Conservation (phyloP, 2,797 vertebrate genomes). For the Ceyx erithaca region DNA sequence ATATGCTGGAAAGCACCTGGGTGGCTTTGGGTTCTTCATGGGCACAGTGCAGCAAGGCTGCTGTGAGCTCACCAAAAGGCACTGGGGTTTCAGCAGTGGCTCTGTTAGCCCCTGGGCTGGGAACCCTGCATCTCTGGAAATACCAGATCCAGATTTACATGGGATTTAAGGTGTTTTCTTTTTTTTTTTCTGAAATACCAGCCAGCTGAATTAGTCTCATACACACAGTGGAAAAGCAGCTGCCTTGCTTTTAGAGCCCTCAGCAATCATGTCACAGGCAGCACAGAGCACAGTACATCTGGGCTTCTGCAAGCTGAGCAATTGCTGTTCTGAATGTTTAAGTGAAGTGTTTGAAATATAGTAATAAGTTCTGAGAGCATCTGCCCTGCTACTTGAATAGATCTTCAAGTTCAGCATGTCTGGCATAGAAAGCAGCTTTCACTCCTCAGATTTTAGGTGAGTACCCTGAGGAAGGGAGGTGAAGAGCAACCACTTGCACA, state of each 20-base stretch:
- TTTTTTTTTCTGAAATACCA: neutral
- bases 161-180: neutral
- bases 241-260: neutral
- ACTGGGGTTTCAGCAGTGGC: neutral
- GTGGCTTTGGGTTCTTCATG: neutral
- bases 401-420: neutral
- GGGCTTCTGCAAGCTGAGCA: neutral
- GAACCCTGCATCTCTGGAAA: neutral
- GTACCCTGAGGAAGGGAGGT: neutral
- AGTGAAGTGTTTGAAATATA: neutral
- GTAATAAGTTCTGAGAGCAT: neutral
- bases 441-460: neutral
- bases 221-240: neutral
- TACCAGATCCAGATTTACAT: rapidly evolving
- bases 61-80: neutral
- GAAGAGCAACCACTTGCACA: neutral
- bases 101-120: neutral
- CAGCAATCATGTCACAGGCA: rapidly evolving
- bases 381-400: neutral
- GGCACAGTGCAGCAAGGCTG: neutral
- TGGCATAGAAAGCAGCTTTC: rapidly evolving
- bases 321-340: neutral
- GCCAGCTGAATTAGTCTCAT: rapidly evolving
- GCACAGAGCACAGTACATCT: rapidly evolving
- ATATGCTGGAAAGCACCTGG: neutral